Conservation (phyloP, 2,797 vertebrate species). For the Paedocypris micromegethes region DNA sequence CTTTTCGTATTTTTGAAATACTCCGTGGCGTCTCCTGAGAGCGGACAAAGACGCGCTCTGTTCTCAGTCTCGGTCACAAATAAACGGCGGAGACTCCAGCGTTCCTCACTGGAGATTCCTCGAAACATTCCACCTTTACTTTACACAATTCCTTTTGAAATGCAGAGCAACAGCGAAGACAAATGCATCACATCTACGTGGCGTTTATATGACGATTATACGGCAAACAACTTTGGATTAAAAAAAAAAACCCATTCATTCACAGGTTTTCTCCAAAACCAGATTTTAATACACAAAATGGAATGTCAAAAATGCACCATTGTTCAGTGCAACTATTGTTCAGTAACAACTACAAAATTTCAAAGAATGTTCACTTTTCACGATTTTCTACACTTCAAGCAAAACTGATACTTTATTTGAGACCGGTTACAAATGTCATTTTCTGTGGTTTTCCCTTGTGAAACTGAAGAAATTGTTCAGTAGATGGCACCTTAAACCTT, state of each 20-base stretch:
- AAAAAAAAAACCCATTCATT: not conserved
- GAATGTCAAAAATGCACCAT: constrained; percentile 21
- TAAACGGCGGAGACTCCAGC: constrained; percentile 27
- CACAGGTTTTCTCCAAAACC: not conserved
- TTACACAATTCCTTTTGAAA: too few species aligned
- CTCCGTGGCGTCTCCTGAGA: constrained; percentile 36
- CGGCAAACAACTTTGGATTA: not conserved
- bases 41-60: constrained; percentile 69
- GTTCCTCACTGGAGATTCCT: not conserved
- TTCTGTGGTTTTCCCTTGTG: too few species aligned
- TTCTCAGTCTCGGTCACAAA: constrained; percentile 49
- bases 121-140: too few species aligned
- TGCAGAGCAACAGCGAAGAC: not conserved
- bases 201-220: too few species aligned
- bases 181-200: too few species aligned
- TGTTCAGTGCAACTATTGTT: constrained; percentile 21
- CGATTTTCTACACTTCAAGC: constrained; percentile 15
- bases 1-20: constrained; percentile 9
- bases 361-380: not conserved
- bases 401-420: not conserved
- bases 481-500: not conserved
- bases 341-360: not conserved
- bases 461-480: constrained; percentile 9
- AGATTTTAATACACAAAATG: constrained; percentile 34
- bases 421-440: too few species aligned